Evolutionary conservation across 2,797 vertebrate species (phyloP), one percentile per base, ranked within the genome.

Genomic region (Sebastiscus albofasciatus): DNA sequence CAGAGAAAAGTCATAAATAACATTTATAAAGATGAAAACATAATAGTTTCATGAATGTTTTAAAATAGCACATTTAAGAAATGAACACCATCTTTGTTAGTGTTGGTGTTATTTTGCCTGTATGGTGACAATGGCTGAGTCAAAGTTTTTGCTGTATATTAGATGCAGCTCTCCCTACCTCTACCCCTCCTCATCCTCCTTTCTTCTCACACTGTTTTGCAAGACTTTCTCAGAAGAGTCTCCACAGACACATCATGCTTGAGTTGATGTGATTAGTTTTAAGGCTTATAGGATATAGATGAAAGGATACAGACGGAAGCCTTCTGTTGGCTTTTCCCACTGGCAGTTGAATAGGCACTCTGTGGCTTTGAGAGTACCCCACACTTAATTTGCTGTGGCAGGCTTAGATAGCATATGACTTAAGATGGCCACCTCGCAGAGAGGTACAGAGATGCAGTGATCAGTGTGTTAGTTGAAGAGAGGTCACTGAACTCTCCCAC

Each of bases 271-370:
- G 89, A 87, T 90, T 88, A 90, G 82, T 90, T 90, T 84, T 77
- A 87, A 88, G 83, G 88, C 86, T 93, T 92, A 90, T 74, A 78
- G 89, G 86, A 87, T 90, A 74, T 65, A 91, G 85, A 88, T 91
- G 89, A 92, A 90, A 89, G 90, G 83, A 90, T 88, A 90, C 84
- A 92, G 88, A 82, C 89, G 87, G 88, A 93, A 92, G 90, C 87
- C 86, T 87, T 93, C 89, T 93, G 92, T 90, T 93, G 91, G 92
- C 87, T 83, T 93, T 93, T 94, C 89, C 90, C 85, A 93, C 88
- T 93, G 90, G 89, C 88, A 91, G 74, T 82, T 93, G 88, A 92
- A 94, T 89, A 90, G 90, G 67, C 68, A 61, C 67, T 92, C 88
- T 90, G 80, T 77, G 83, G 75, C 67, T 88, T 73, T 82, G 61